These are phyloP conservation scores for Cassiopea andromeda DNA, from an alignment of 30 jellyfish, hydroid and myxozoan species.

Conservation along the genomic window DNA sequence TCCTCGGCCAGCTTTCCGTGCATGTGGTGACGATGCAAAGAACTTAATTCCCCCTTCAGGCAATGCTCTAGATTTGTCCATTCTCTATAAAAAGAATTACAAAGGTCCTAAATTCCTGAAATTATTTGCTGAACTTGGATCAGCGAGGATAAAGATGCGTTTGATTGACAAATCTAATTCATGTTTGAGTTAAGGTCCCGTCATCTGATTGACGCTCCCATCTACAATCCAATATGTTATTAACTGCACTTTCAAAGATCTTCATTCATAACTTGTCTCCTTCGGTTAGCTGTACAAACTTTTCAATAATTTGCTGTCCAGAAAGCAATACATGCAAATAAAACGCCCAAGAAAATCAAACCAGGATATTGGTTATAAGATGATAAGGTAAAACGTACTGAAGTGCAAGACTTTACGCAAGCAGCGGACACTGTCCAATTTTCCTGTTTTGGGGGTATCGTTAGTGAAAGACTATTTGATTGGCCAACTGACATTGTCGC, in stretches of 20 bases:
- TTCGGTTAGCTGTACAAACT: too few species aligned
- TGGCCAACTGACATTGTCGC: slow-evolving; percentile 38
- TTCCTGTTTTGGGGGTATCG: slow-evolving; percentile 53
- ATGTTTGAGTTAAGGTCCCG: too few species aligned
- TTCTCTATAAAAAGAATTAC: background rate
- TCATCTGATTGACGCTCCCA: too few species aligned
- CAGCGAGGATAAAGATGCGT: too few species aligned
- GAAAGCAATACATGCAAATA: background rate
- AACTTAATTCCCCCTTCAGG: slow-evolving; percentile 25
- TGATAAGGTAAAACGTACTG: background rate
- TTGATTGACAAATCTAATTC: too few species aligned
- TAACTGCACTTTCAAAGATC: too few species aligned
- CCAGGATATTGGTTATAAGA: too few species aligned
- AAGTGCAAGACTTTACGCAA: slow-evolving; percentile 33
- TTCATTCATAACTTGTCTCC: too few species aligned
- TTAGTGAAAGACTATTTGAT: background rate
- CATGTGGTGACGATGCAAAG: slow-evolving; percentile 70
- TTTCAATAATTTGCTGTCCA: too few species aligned
- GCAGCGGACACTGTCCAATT: slow-evolving; percentile 31
- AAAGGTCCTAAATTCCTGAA: too few species aligned
- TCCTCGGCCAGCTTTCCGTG: slow-evolving; percentile 49
- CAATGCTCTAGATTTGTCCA: background rate
- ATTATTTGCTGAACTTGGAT: too few species aligned
- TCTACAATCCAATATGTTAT: too few species aligned
- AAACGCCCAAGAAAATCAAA: background rate